Base-by-base conservation (phyloP, 2,797 vertebrate genomes). In the Ceryle rudis region DNA sequence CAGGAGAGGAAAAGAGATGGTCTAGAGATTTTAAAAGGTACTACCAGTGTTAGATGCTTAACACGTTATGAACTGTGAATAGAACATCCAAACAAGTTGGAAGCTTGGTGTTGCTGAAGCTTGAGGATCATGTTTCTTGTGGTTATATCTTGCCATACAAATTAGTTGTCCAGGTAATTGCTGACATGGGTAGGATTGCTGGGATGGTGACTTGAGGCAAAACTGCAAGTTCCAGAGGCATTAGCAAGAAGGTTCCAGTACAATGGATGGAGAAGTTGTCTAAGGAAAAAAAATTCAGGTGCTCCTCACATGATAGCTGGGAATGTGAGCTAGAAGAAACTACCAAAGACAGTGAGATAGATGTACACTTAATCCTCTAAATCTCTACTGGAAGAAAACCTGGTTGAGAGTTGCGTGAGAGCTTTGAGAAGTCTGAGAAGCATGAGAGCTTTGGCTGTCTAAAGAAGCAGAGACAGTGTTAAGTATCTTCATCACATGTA, bases 181-280 rank as follows among this genome's bases (percentile, higher is more conserved):
- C 15, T 77, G 72, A 25, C 35, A 3, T 28, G 5, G 11, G 5
- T 41, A 35, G 67, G 23, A 20, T 39, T 77, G 42, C 13, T 46
- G 33, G 28, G 25, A 15, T 31, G 28, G 31, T 26, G 25, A 41
- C 14, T 44, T 29, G 18, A 62, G 37, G 47, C 15, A 72, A 77
- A 90, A 25, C 33, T 73, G 10, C 14, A 54, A 51, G 42, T 70
- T 84, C 25, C 2, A 69, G 42, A 62, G 58, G 42, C 11, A 21
- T 75, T 57, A 37, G 65, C 18, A 42, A n/a, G 22, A 51, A 51
- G 4, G 5, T 44, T 62, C 39, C 28, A 37, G 35, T 44, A 31
- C 2, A 52, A 22, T 15, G 16, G 28, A 31, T 69, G 28, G 19
- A 67, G 55, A 58, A 57, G 2, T 74, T 0, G 0, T 52, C 25